Conservation (phyloP, 2,113 vertebrate genomes). For the Rhipidura dahli region DNA sequence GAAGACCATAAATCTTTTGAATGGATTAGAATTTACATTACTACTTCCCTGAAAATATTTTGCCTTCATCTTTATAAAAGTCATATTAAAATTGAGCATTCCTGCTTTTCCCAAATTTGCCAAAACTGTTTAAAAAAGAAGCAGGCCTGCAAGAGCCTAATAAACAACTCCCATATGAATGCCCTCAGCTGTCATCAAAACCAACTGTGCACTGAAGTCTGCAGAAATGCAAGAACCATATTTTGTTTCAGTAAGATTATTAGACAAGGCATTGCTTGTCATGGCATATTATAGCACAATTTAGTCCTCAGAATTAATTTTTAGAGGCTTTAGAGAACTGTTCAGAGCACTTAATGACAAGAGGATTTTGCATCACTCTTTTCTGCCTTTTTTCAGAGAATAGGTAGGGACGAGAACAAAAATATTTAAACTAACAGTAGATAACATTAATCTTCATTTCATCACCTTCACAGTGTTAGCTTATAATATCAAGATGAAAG, state of each 20-base stretch:
- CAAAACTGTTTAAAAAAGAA: not conserved
- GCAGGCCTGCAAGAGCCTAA: not conserved
- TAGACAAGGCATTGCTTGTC: not conserved
- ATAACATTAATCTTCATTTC: not conserved
- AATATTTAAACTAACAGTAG: not conserved
- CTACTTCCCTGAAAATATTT: not conserved
- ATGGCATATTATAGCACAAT: not conserved
- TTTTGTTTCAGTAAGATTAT: not conserved
- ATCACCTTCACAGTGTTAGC: not conserved
- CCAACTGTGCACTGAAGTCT: not conserved
- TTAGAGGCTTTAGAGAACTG: not conserved
- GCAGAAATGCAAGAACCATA: not conserved
- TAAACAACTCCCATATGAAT: not conserved
- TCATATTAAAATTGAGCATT: not conserved
- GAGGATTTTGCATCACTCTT: not conserved
- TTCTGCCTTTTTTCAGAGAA: not conserved
- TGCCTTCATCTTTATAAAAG: not conserved
- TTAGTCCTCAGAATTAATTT: not conserved
- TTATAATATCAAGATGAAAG: not conserved
- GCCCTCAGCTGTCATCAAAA: not conserved
- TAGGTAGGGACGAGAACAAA: not conserved
- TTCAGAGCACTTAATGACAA: not conserved
- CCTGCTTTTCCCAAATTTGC: not conserved
- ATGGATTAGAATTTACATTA: not conserved
- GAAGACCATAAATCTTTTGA: not conserved